A percentile compares a stretch with the other conserved stretches of the same genome.
Evolutionary conservation across 2,888 invertebrate genomes (phyloP).

Genomic region (Machimus rusticus): DNA sequence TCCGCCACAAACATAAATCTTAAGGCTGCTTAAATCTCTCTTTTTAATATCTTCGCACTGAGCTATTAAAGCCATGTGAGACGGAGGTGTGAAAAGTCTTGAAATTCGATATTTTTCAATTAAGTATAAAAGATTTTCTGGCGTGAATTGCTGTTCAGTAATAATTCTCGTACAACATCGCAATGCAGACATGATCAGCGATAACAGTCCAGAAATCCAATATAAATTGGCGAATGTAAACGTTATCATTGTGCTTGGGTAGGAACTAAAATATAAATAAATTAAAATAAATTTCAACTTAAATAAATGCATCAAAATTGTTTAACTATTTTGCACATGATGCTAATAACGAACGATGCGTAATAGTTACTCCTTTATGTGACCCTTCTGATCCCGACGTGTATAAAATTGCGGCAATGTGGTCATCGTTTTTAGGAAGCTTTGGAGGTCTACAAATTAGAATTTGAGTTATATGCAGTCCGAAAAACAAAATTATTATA

Average conservation of each 20-base stretch:
- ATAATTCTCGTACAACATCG: slow-evolving; percentile 56
- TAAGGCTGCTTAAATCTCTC: slow-evolving; percentile 52
- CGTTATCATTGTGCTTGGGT: neutral
- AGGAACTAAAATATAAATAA: neutral
- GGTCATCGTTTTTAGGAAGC: slow-evolving; percentile 10
- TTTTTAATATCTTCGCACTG: slow-evolving; percentile 52
- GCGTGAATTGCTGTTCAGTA: slow-evolving; percentile 54
- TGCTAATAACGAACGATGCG: slow-evolving; percentile 49
- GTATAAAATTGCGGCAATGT: slow-evolving; percentile 53
- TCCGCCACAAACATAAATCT: slow-evolving; percentile 55
- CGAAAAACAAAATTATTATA: neutral
- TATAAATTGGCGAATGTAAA: neutral
- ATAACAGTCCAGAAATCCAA: slow-evolving; percentile 46
- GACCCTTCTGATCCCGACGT: slow-evolving; percentile 58
- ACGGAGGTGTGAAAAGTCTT: slow-evolving; percentile 53
- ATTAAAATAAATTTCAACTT: neutral
- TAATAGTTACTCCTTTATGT: slow-evolving; percentile 57
- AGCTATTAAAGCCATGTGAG: slow-evolving; percentile 52
- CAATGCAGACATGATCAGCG: neutral
- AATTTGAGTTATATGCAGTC: neutral
- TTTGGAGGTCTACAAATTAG: neutral
- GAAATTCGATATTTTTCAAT: slow-evolving; percentile 49
- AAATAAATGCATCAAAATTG: neutral
- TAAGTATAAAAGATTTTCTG: slow-evolving; percentile 54
- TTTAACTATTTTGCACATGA: neutral